Evolutionary conservation across 2,113 vertebrate genomes (phyloP).

Genomic region (Falcunculus frontatus): DNA sequence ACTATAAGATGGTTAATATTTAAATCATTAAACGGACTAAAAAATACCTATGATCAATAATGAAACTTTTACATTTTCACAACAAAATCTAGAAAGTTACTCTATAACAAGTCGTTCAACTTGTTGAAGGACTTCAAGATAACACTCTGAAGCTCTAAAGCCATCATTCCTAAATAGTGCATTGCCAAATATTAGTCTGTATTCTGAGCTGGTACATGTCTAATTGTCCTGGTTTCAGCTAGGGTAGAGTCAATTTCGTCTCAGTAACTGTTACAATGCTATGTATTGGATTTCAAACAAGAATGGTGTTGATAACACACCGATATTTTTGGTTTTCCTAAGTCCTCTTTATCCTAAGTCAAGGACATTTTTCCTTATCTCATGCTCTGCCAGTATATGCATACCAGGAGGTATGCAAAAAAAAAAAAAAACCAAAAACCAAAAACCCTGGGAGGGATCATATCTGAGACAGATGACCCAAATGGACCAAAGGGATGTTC

Average conservation of each 20-base stretch:
- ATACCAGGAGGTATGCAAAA: neutral
- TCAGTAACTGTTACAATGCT: neutral
- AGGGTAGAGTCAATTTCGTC: too few relatives aligned
- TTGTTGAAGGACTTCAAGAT: neutral
- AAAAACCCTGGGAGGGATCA: neutral
- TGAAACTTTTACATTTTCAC: neutral
- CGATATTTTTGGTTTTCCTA: neutral
- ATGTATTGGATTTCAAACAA: neutral
- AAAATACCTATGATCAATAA: neutral
- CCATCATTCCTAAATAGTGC: neutral
- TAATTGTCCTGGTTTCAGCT: neutral
- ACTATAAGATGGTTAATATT: neutral
- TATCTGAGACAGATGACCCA: too few relatives aligned
- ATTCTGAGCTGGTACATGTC: neutral
- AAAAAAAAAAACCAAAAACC: neutral
- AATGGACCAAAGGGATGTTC: neutral
- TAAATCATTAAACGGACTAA: neutral
- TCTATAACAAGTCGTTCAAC: neutral
- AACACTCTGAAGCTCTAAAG: neutral
- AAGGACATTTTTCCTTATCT: neutral
- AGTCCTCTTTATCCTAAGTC: neutral
- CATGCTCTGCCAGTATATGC: too few relatives aligned
- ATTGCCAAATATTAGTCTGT: neutral
- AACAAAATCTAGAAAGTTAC: neutral
- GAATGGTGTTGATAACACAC: too few relatives aligned